Evolutionary conservation across 2,113 vertebrate genomes (phyloP).

Genomic region (Laticauda laticaudata): DNA sequence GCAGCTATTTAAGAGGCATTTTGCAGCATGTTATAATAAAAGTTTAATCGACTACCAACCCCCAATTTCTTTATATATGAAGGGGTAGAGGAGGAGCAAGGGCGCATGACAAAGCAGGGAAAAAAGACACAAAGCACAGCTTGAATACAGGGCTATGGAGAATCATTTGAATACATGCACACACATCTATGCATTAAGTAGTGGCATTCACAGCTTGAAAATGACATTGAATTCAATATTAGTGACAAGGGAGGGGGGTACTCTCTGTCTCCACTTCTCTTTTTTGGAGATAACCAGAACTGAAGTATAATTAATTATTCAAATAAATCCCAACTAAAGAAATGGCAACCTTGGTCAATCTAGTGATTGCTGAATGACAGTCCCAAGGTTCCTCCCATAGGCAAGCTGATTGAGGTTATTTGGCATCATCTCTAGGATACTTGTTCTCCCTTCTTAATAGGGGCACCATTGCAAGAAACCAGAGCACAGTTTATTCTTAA

Average conservation of each 20-base stretch:
- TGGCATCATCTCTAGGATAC: neutral
- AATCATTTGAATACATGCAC: neutral
- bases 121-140: neutral
- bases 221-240: neutral
- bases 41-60: constrained; percentile 21
- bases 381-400: neutral
- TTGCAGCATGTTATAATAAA: constrained; percentile 15
- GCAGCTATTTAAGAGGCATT: neutral
- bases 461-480: no score
- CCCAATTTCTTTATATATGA: neutral
- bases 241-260: neutral
- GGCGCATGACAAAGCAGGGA: neutral
- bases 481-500: neutral
- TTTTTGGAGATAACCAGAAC: neutral
- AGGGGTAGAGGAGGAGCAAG: neutral
- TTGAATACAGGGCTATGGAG: neutral
- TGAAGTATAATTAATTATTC: neutral
- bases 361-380: neutral
- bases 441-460: neutral
- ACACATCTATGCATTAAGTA: neutral
- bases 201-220: neutral
- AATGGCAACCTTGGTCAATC: neutral
- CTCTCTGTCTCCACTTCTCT: neutral
- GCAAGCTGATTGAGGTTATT: neutral
- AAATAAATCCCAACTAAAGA: neutral